Conservation (phyloP, 1,140 invertebrate species). For the Drosophila seguyi region DNA sequence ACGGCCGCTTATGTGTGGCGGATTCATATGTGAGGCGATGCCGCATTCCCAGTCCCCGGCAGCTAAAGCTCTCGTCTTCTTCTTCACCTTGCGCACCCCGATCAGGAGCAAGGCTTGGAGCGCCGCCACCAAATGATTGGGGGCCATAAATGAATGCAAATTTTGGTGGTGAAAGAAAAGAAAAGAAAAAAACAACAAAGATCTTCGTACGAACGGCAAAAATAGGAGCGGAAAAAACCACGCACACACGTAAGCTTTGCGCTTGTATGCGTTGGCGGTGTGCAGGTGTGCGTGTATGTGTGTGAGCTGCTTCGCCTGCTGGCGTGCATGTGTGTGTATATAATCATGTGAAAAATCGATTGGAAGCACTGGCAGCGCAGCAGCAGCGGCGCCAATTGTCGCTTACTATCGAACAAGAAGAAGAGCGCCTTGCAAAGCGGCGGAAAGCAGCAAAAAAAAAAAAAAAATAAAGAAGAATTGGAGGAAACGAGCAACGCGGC, state of each 20-base stretch:
- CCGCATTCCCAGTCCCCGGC: slow-evolving; percentile 6
- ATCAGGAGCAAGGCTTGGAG: slow-evolving; percentile 8
- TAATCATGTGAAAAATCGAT: slow-evolving; percentile 85
- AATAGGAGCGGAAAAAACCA: slow-evolving; percentile 50
- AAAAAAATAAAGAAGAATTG: too few relatives aligned
- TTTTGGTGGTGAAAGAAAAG: background rate
- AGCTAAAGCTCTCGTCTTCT: slow-evolving; percentile 6
- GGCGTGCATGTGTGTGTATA: slow-evolving; percentile 47
- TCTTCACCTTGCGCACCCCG: background rate
- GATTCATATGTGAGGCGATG: slow-evolving; percentile 15
- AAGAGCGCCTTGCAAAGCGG: slow-evolving; percentile 57
- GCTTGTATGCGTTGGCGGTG: slow-evolving; percentile 5
- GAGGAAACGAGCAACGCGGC: slow-evolving; percentile 21
- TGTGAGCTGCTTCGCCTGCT: slow-evolving; percentile 19
- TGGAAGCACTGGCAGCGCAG: slow-evolving; percentile 75
- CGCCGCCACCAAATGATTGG: background rate
- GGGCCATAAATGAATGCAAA: slow-evolving; percentile 8
- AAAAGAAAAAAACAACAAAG: background rate
- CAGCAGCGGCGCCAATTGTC: slow-evolving; percentile 74
- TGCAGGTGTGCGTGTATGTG: slow-evolving; percentile 21
- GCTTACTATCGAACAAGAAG: slow-evolving; percentile 75
- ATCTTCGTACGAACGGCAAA: slow-evolving; percentile 20
- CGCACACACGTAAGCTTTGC: slow-evolving; percentile 18
- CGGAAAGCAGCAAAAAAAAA: slow-evolving; percentile 24
- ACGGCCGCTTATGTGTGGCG: slow-evolving; percentile 6